These are phyloP conservation scores for Anarsia innoxiella DNA, from an alignment of 2,888 invertebrate genomes.

Conservation along the genomic window DNA sequence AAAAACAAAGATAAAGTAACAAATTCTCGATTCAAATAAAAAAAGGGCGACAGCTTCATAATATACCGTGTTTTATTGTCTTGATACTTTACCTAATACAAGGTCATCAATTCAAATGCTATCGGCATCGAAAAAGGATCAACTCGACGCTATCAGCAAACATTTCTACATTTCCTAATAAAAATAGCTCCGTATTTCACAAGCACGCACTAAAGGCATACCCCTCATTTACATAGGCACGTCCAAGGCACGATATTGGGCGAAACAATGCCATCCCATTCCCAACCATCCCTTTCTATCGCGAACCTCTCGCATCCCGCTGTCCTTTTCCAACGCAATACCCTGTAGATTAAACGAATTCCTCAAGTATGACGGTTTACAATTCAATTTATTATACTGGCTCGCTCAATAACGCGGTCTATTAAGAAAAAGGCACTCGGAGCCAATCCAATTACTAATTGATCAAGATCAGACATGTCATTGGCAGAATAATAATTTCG, in stretches of 20 bases:
- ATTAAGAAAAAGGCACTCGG: conserved; percentile 56
- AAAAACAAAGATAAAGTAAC: too few relatives aligned
- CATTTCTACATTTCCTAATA: not conserved
- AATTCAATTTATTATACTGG: conserved; percentile 42
- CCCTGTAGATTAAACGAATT: conserved; percentile 38
- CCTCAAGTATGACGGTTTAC: conserved; percentile 34
- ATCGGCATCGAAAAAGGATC: too few relatives aligned
- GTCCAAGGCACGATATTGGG: conserved; percentile 13
- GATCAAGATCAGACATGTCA: conserved; percentile 32
- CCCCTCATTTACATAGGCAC: conserved; percentile 24
- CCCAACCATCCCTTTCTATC: conserved; percentile 1
- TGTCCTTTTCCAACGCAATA: not conserved
- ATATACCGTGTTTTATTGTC: too few relatives aligned
- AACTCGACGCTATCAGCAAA: too few relatives aligned
- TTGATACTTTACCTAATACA: too few relatives aligned
- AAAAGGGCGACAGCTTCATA: too few relatives aligned
- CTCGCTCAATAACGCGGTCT: conserved; percentile 30
- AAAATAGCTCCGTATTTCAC: conserved; percentile 3
- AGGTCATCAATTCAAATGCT: too few relatives aligned
- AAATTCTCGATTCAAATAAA: too few relatives aligned
- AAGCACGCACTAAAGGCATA: not conserved
- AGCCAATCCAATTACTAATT: conserved; percentile 44
- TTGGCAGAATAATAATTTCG: conserved; percentile 42
- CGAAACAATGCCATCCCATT: conserved; percentile 27
- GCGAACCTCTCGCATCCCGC: conserved; percentile 3